phyloP scores from a whole-genome alignment of 2,797 vertebrate species.

The Cossypha heuglini region DNA sequence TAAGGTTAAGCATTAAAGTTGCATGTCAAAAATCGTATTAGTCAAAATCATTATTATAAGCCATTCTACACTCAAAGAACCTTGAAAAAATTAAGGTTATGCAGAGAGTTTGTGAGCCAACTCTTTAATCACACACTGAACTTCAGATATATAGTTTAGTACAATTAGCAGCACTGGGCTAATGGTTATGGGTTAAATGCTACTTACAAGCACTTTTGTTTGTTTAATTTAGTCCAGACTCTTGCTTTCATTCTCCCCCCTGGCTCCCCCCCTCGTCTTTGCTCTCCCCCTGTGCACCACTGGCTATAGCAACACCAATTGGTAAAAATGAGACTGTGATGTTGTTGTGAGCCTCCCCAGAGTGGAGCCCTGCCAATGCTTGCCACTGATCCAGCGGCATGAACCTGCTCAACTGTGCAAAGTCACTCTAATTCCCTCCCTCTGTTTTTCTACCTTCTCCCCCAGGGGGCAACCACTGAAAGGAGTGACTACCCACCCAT shows the following conservation, averaged over 20 bases:
- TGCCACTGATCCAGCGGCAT: constrained; percentile 82
- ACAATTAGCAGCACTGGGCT: constrained; percentile 75
- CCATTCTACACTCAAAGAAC: constrained; percentile 84
- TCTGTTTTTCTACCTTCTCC: constrained; percentile 85
- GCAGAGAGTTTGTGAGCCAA: constrained; percentile 79
- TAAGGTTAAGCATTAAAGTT: constrained; percentile 86
- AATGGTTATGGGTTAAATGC: constrained; percentile 63
- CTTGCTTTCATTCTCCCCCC: constrained; percentile 49
- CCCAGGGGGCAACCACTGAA: constrained; percentile 83
- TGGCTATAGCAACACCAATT: constrained; percentile 79
- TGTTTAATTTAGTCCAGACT: constrained; percentile 73
- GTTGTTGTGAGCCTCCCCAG: constrained; percentile 80
- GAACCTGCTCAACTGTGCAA: constrained; percentile 83
- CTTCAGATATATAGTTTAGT: constrained; percentile 65
- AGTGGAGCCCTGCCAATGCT: constrained; percentile 81
- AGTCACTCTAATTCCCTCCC: constrained; percentile 85
- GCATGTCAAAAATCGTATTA: constrained; percentile 87
- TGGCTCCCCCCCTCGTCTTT: constrained; percentile 20
- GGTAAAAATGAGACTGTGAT: constrained; percentile 82
- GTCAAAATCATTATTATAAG: constrained; percentile 87
- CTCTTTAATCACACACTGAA: constrained; percentile 77
- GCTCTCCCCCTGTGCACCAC: constrained; percentile 73
- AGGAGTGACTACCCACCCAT: constrained; percentile 85
- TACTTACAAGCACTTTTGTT: constrained; percentile 63
- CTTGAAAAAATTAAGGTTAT: constrained; percentile 87